Base-by-base conservation (phyloP, 2,888 invertebrate genomes). In the Aquatica leii region DNA sequence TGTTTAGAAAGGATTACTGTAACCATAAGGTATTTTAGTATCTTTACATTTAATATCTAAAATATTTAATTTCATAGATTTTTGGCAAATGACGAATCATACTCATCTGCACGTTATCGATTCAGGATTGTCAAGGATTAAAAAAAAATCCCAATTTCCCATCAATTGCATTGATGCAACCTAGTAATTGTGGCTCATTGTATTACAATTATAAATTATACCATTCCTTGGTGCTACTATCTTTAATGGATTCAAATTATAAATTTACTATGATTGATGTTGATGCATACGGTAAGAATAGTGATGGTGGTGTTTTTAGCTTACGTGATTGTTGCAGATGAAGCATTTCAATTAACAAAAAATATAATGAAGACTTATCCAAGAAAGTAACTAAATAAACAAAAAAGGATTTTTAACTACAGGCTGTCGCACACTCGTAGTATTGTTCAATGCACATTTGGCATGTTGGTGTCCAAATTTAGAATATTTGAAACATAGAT, bases 381-480 rank as follows among this genome's bases (percentile, higher is more conserved):
- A n/a, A n/a, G n/a, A n/a, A n/a, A n/a, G n/a, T n/a, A n/a, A n/a
- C n/a, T n/a, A n/a, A n/a, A n/a, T n/a, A n/a, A n/a, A n/a, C n/a
- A 48, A n/a, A 8, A 48, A 48, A 15, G 48, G 2, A 15, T n/a
- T 20, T 48, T 17, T 18, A 48, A 48, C 21, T 48, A 17, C 12
- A 21, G 31, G 15, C 35, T 35, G 11, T 52, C 18, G 0, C 11
- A 34, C 8, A n/a, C 18, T 9, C n/a, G 15, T 21, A n/a, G 31
- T 12, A 31, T 34, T 24, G 52, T 52, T n/a, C 34, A 52, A 52
- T 52, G 52, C 31, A 52, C 52, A 35, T 52, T 52, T 52, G 52
- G 52, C 8, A 52, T 52, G 8, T 24, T 52, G 34, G 52, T 52
- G 17, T 21, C 35, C 52, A 52, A 52, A 52, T 52, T 52, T 52